These are phyloP conservation scores for Conus betulinus DNA, from an alignment of 1,140 invertebrate genomes.

Conservation along the genomic window DNA sequence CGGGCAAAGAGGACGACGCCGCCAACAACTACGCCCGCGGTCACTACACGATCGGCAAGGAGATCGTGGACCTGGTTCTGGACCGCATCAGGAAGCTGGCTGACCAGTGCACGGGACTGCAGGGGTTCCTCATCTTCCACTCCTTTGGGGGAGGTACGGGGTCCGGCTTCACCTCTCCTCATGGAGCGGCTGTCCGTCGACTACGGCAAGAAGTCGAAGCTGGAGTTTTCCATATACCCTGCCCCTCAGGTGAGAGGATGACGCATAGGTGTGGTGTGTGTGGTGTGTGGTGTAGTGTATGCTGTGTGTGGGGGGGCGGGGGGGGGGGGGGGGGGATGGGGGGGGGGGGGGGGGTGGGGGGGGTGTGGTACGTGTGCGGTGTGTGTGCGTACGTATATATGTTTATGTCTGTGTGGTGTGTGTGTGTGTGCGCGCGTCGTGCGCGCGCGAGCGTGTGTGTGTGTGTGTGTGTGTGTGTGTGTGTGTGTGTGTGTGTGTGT, in stretches of 20 bases:
- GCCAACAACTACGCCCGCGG: conserved; percentile 77
- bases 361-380: too few relatives aligned
- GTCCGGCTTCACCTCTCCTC: conserved; percentile 58
- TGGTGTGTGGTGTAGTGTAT: too few relatives aligned
- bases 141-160: conserved; percentile 65
- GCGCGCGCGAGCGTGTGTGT: too few relatives aligned
- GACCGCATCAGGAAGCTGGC: conserved; percentile 75
- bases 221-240: conserved; percentile 75
- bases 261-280: too few relatives aligned
- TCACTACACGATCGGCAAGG: conserved; percentile 73
- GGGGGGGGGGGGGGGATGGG: too few relatives aligned
- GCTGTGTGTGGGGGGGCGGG: too few relatives aligned
- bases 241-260: conserved; percentile 65
- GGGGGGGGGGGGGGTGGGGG: too few relatives aligned
- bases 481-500: too few relatives aligned
- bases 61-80: conserved; percentile 73
- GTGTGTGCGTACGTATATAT: too few relatives aligned
- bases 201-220: conserved; percentile 88
- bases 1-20: conserved; percentile 87
- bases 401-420: too few relatives aligned
- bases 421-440: too few relatives aligned
- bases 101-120: conserved; percentile 76
- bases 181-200: conserved; percentile 75
- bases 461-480: too few relatives aligned
- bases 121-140: conserved; percentile 75